phyloP scores from a whole-genome alignment of 2,888 invertebrate genomes.

The Diaphora mendica region DNA sequence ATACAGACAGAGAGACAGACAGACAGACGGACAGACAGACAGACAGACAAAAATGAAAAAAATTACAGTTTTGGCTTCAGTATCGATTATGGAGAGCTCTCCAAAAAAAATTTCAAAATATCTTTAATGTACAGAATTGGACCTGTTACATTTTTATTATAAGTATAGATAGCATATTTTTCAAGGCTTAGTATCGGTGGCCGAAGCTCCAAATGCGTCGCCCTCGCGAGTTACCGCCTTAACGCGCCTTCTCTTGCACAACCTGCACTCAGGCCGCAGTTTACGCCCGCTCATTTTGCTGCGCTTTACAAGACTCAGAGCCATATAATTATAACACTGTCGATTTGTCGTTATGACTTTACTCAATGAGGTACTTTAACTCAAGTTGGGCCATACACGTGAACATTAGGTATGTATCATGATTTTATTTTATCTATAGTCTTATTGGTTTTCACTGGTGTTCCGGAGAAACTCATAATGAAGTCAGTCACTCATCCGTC shows the following conservation, averaged over 20 bases:
- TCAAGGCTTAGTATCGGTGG: not conserved
- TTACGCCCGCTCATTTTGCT: not conserved
- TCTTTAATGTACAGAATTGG: no score
- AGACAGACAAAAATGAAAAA: no score
- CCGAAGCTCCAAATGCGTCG: constrained; percentile 8
- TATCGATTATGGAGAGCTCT: no score
- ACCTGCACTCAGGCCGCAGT: not conserved
- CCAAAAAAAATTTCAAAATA: no score
- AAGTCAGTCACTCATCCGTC: no score
- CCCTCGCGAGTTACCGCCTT: constrained; percentile 1
- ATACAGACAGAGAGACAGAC: no score
- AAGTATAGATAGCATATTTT: no score
- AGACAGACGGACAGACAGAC: no score
- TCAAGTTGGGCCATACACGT: not conserved
- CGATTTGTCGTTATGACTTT: not conserved
- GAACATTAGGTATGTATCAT: not conserved
- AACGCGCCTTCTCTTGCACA: not conserved
- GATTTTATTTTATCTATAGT: not conserved
- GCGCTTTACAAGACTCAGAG: not conserved
- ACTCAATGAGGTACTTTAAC: not conserved
- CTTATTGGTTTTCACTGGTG: no score
- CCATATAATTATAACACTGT: not conserved
- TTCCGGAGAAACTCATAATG: no score
- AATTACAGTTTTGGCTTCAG: no score
- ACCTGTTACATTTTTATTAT: no score